A percentile compares a stretch with the other conserved stretches of the same genome.
Evolutionary conservation across 2,113 vertebrate species (phyloP).

Genomic region (Callospermophilus lateralis): DNA sequence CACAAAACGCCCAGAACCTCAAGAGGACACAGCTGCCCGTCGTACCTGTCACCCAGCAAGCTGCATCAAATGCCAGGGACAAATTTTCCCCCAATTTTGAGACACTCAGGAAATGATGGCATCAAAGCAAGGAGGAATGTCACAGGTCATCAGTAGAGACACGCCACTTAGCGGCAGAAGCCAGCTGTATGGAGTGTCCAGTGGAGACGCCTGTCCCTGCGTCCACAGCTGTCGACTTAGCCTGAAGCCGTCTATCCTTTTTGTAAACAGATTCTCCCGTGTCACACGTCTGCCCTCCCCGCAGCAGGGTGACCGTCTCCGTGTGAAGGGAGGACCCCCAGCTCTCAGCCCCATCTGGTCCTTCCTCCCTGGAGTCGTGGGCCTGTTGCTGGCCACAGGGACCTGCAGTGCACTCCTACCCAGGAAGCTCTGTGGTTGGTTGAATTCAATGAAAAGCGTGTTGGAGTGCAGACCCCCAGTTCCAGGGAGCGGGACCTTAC

Average conservation of each 20-base stretch:
- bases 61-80: fast-evolving
- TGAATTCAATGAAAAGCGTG: fast-evolving
- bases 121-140: fast-evolving
- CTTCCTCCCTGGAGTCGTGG: fast-evolving
- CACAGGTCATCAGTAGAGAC: fast-evolving
- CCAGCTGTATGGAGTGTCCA: fast-evolving
- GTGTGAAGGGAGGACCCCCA: fast-evolving
- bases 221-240: background rate
- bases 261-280: background rate
- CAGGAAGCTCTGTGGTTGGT: fast-evolving
- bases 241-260: fast-evolving
- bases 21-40: fast-evolving
- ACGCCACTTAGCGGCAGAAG: fast-evolving
- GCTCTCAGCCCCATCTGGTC: fast-evolving
- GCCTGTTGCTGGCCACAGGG: no score
- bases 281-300: no score
- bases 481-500: no score
- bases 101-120: fast-evolving
- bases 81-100: fast-evolving
- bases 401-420: background rate
- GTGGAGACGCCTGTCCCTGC: fast-evolving
- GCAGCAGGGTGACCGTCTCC: no score
- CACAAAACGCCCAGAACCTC: background rate
- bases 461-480: background rate
- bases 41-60: background rate